Conservation (phyloP, 2,797 vertebrate genomes). For the Betta splendens region DNA sequence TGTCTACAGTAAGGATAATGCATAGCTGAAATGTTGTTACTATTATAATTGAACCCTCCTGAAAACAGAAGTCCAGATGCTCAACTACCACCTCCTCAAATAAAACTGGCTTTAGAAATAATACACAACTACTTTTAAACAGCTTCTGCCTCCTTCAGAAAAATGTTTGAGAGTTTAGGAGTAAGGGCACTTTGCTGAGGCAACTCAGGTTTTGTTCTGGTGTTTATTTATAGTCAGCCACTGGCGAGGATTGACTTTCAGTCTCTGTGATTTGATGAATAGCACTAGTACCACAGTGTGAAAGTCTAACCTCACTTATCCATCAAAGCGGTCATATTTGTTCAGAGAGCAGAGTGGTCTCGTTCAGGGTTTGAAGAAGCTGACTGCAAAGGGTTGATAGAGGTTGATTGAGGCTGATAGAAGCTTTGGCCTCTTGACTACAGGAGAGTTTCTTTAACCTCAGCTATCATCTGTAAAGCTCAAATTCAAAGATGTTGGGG, state of each 20-base stretch:
- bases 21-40: not conserved
- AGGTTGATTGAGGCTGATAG: not conserved
- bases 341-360: not conserved
- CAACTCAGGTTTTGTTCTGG: not conserved
- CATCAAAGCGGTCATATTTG: constrained; percentile 2
- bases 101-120: constrained; percentile 12
- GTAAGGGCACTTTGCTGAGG: not conserved
- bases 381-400: no score
- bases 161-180: not conserved
- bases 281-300: not conserved
- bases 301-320: not conserved
- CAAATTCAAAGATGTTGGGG: not conserved
- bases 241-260: constrained; percentile 3
- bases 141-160: not conserved
- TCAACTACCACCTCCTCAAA: not conserved
- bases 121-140: no score
- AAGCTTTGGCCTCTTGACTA: constrained; percentile 4
- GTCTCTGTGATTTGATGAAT: constrained; percentile 2
- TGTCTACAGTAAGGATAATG: not conserved
- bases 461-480: not conserved
- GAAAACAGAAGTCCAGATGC: not conserved
- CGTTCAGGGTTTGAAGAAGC: no score
- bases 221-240: constrained; percentile 6
- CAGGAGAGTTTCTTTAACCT: not conserved
- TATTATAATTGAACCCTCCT: not conserved